These are phyloP conservation scores for Ectobius pallidus DNA, from an alignment of 2,888 invertebrate genomes.

Conservation along the genomic window DNA sequence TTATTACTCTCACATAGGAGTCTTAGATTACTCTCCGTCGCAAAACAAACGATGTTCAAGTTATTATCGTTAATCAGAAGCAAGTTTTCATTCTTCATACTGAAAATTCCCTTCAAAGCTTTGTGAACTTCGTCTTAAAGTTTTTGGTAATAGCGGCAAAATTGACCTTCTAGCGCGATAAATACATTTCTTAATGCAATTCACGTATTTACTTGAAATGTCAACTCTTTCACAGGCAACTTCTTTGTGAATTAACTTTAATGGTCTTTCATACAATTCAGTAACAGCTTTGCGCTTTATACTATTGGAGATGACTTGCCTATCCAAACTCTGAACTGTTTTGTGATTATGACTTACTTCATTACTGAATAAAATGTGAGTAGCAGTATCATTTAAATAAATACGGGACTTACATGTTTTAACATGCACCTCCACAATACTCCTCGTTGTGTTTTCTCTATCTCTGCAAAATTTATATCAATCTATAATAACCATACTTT, in stretches of 20 bases:
- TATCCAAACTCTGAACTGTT: no score
- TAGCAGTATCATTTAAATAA: no score
- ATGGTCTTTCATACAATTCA: background rate
- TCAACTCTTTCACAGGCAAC: no score
- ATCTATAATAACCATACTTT: no score
- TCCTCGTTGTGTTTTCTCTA: background rate
- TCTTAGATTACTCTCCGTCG: background rate
- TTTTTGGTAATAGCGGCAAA: background rate
- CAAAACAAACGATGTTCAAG: background rate
- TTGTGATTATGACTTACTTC: conserved; percentile 8
- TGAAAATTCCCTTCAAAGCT: background rate
- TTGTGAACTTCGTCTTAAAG: background rate
- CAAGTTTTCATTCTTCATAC: background rate
- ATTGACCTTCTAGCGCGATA: background rate
- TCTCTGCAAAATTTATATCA: conserved; percentile 9
- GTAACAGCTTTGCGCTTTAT: background rate
- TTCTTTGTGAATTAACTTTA: background rate
- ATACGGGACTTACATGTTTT: no score
- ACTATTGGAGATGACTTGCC: no score
- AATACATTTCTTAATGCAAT: no score
- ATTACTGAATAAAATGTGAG: no score
- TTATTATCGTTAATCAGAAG: background rate
- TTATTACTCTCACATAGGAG: conserved; percentile 12
- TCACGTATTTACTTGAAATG: no score
- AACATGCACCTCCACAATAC: background rate